Conservation (phyloP, 1,140 invertebrate genomes). For the Drosophila obscura region DNA sequence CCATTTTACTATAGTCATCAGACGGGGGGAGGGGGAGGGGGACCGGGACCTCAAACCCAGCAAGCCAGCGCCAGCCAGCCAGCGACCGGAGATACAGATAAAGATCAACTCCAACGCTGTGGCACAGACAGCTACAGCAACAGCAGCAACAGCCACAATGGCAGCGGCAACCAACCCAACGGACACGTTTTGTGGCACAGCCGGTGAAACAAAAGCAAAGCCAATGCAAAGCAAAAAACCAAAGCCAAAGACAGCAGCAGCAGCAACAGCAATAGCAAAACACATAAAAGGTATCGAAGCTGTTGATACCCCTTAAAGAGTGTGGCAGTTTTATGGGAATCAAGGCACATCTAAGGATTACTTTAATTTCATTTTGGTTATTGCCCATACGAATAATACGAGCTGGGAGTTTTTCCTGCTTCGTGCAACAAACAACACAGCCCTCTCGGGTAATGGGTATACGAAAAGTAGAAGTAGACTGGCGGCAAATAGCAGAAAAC, state of each 20-base stretch:
- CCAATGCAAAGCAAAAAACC: constrained; percentile 28
- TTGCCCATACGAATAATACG: too few relatives aligned
- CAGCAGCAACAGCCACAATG: constrained; percentile 45
- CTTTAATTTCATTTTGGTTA: too few relatives aligned
- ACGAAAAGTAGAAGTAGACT: constrained; percentile 64
- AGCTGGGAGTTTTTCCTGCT: too few relatives aligned
- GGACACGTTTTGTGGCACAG: constrained; percentile 78
- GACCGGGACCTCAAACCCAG: neutral
- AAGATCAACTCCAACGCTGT: constrained; percentile 76
- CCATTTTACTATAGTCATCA: constrained; percentile 17
- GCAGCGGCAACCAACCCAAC: constrained; percentile 28
- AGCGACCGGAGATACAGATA: constrained; percentile 74
- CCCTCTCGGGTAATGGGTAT: too few relatives aligned
- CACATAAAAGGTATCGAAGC: neutral
- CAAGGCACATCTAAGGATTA: too few relatives aligned
- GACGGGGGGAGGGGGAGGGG: too few relatives aligned
- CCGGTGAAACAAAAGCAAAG: constrained; percentile 66
- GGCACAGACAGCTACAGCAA: constrained; percentile 49
- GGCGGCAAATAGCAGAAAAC: constrained; percentile 54
- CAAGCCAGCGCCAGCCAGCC: too few relatives aligned
- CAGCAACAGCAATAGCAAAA: constrained; percentile 25
- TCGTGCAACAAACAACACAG: too few relatives aligned
- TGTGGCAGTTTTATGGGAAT: neutral
- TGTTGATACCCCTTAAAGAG: too few relatives aligned
- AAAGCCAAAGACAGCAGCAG: constrained; percentile 1